Evolutionary conservation across 2,888 invertebrate genomes (phyloP).

Genomic region (Meghimatium bilineatum): DNA sequence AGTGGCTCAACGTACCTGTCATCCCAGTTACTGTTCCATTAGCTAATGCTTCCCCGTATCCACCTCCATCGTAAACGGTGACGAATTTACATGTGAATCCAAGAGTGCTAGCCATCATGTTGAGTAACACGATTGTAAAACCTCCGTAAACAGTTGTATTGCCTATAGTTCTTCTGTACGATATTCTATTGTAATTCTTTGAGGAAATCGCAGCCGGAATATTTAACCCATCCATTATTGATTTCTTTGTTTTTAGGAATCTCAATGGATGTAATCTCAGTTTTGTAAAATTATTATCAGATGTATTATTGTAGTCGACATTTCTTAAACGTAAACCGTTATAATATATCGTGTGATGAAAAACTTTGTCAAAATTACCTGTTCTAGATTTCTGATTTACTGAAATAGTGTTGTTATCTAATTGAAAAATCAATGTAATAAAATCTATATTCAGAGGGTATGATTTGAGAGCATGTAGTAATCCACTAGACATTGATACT

Average conservation of each 20-base stretch:
- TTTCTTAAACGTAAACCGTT: neutral
- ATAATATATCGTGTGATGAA: neutral
- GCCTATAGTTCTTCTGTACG: neutral
- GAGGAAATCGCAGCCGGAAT: conserved; percentile 25
- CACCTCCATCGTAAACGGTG: conserved; percentile 16
- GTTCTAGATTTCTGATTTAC: conserved; percentile 3
- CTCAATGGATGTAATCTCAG: neutral
- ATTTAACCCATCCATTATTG: neutral
- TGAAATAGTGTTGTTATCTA: neutral
- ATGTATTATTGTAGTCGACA: neutral
- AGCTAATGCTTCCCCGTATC: conserved; percentile 6
- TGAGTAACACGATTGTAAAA: conserved; percentile 5
- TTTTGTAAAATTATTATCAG: neutral
- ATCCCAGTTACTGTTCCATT: conserved; percentile 30
- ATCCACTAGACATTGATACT: neutral
- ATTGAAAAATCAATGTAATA: neutral
- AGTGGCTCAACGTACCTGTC: conserved; percentile 1
- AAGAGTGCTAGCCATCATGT: neutral
- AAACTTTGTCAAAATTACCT: neutral
- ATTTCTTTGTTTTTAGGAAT: conserved; percentile 4
- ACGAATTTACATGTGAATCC: conserved; percentile 6
- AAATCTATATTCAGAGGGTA: neutral
- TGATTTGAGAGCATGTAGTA: neutral
- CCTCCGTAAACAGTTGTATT: conserved; percentile 7
- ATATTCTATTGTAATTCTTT: conserved; percentile 1